phyloP scores from a whole-genome alignment of 1,140 invertebrate genomes.

The silkworm (Bombyx mori) region DNA sequence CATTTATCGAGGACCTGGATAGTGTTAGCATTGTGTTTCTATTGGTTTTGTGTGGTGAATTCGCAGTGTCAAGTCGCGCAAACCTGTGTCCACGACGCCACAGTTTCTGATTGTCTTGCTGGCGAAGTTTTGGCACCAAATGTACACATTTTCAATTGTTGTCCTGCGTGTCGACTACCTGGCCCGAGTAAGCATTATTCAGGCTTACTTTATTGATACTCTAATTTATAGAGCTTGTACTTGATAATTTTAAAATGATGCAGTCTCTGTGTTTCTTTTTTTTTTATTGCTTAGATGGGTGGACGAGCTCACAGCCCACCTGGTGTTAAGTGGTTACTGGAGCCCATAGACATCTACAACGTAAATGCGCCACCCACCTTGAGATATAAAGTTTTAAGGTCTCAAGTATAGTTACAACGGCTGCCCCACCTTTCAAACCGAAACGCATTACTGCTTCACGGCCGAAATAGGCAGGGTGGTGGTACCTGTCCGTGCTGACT shows the following conservation, averaged over 20 bases:
- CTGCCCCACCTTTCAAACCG: no score
- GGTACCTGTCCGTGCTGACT: no score
- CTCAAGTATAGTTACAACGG: no score
- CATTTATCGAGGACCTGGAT: conserved; percentile 2
- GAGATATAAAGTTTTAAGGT: no score
- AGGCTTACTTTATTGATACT: not conserved
- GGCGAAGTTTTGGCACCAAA: conserved; percentile 34
- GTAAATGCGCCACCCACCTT: no score
- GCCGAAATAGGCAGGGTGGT: no score
- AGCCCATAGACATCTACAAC: no score
- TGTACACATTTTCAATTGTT: conserved; percentile 41
- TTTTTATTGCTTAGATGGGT: not conserved
- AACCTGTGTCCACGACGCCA: conserved; percentile 52
- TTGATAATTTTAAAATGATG: not conserved
- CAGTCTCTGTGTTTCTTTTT: not conserved
- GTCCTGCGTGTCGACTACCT: conserved; percentile 44
- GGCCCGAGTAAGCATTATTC: conserved; percentile 13
- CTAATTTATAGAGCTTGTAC: not conserved
- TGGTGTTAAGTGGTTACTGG: no score
- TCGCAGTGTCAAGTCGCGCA: conserved; percentile 36
- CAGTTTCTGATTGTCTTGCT: conserved; percentile 32
- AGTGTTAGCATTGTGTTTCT: conserved; percentile 13
- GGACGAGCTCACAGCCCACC: no score
- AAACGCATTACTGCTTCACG: no score
- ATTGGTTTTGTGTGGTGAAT: conserved; percentile 8